Conservation (phyloP, 2,113 vertebrate genomes). For the Colius striatus region DNA sequence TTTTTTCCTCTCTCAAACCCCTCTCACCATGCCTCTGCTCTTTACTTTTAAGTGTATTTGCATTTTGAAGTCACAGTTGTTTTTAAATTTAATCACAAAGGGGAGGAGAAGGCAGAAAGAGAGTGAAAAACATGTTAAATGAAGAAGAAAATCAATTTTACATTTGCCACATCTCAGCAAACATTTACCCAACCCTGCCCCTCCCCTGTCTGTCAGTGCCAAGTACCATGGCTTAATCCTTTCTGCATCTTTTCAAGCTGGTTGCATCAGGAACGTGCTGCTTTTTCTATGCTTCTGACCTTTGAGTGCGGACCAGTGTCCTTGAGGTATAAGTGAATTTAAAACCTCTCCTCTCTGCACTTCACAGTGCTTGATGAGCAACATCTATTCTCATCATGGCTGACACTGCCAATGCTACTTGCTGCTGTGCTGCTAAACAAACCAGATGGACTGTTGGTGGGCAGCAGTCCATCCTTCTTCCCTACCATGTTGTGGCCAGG, state of each 20-base stretch:
- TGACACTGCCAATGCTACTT: neutral
- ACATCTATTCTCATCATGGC: constrained; percentile 39
- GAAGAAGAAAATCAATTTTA: constrained; percentile 67
- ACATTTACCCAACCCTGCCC: constrained; percentile 19
- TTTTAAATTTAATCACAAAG: constrained; percentile 46
- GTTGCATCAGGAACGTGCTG: neutral
- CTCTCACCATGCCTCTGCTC: neutral
- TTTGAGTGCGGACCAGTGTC: constrained; percentile 46
- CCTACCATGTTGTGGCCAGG: neutral
- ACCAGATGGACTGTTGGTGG: fast-evolving
- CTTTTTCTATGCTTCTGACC: constrained; percentile 39
- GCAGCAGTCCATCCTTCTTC: neutral
- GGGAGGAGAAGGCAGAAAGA: constrained; percentile 5
- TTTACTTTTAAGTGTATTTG: neutral
- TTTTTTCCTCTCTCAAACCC: neutral
- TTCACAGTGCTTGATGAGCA: neutral
- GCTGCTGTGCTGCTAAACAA: neutral
- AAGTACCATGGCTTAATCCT: constrained; percentile 3
- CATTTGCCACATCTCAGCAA: constrained; percentile 49
- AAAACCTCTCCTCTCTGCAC: constrained; percentile 23
- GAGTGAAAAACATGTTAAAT: constrained; percentile 13
- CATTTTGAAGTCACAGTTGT: neutral
- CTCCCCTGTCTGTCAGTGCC: constrained; percentile 29
- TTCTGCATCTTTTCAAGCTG: constrained; percentile 2
- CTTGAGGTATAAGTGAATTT: constrained; percentile 63